phyloP scores from a whole-genome alignment of 2,888 invertebrate species.

The Cerastis rubricosa region DNA sequence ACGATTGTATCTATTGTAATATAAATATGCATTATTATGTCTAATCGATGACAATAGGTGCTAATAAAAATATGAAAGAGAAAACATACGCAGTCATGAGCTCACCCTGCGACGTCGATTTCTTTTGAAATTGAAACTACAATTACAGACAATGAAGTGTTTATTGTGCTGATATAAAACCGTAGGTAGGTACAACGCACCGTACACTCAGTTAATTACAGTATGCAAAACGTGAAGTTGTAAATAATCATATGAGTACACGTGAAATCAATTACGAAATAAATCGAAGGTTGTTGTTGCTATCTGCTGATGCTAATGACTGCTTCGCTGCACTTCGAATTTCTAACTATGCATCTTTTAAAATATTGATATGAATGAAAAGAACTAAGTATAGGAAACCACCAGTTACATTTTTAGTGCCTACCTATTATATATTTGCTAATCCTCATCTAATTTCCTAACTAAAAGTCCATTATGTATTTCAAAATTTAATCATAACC shows the following conservation, averaged over 20 bases:
- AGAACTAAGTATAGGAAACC: background rate
- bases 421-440: background rate
- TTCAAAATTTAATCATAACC: background rate
- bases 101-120: constrained; percentile 62
- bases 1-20: constrained; percentile 26
- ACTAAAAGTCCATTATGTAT: constrained; percentile 3
- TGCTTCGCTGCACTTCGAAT: constrained; percentile 22
- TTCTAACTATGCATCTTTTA: constrained; percentile 18
- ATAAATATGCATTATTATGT: constrained; percentile 8
- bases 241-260: constrained; percentile 25
- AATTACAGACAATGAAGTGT: constrained; percentile 65
- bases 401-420: background rate
- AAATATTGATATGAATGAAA: background rate
- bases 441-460: background rate
- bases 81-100: constrained; percentile 38
- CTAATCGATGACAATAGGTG: constrained; percentile 44
- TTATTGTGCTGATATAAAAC: constrained; percentile 48
- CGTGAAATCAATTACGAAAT: constrained; percentile 56
- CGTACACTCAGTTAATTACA: constrained; percentile 25
- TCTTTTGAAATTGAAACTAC: constrained; percentile 64
- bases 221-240: constrained; percentile 53
- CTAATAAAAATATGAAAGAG: constrained; percentile 36
- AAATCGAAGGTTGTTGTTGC: constrained; percentile 52
- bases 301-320: constrained; percentile 49
- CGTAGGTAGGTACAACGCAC: constrained; percentile 1